Conservation (phyloP, 53 echinoderm and acorn worm genomes). For the Glandiceps talaboti region DNA sequence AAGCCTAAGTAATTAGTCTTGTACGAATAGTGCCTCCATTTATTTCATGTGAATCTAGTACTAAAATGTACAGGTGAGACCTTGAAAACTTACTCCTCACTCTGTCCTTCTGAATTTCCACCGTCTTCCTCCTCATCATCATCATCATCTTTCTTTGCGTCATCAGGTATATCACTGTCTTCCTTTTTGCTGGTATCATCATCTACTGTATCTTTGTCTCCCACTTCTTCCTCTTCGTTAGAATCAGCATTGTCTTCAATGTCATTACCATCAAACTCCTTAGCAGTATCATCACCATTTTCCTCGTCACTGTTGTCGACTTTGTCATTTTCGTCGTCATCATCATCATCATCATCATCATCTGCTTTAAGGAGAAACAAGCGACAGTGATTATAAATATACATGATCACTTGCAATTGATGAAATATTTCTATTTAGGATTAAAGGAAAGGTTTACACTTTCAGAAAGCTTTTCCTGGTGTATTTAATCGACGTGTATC, state of each 20-base stretch:
- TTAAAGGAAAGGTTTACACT: no score
- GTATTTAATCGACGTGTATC: no score
- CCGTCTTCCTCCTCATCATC: neutral
- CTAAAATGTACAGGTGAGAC: no score
- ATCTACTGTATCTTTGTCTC: neutral
- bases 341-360: constrained; percentile 25
- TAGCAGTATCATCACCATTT: neutral
- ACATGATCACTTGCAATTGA: no score
- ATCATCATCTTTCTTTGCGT: neutral
- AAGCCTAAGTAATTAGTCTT: no score
- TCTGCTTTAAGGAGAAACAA: constrained; percentile 21
- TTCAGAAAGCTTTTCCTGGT: no score
- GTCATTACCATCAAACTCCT: neutral
- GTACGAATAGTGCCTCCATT: no score
- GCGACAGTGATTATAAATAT: no score
- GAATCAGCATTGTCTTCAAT: neutral
- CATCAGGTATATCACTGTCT: neutral
- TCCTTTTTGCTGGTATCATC: neutral
- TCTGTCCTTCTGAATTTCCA: neutral
- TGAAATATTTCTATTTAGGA: no score
- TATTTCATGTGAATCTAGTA: no score
- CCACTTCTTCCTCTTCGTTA: neutral
- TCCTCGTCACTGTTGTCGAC: constrained; percentile 2
- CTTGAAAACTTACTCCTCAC: no score
- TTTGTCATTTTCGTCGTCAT: constrained; percentile 22